These are phyloP conservation scores for Brachionus calyciflorus DNA, from an alignment of 1,140 invertebrate genomes.

Conservation along the genomic window DNA sequence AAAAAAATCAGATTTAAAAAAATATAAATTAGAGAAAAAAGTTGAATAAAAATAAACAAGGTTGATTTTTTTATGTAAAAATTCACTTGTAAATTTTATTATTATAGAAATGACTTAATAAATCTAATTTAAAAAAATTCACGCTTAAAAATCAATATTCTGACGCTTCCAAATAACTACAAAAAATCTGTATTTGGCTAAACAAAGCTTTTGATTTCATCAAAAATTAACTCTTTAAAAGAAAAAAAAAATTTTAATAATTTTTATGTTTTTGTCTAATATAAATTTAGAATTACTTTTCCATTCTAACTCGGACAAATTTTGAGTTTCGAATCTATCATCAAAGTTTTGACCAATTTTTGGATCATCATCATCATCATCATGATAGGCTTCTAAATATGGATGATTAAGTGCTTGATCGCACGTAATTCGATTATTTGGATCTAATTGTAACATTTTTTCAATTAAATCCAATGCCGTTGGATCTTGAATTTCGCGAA, in stretches of 20 bases:
- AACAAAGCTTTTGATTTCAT: slow-evolving; percentile 19
- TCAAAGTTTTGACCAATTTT: slow-evolving; percentile 52
- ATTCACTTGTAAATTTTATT: too few species aligned
- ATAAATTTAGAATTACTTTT: too few species aligned
- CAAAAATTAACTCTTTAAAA: background rate
- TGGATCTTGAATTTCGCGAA: slow-evolving; percentile 53
- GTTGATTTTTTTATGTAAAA: too few species aligned
- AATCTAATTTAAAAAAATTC: too few species aligned
- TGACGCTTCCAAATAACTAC: too few species aligned
- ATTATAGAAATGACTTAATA: too few species aligned
- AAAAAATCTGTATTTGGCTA: too few species aligned
- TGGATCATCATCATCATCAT: slow-evolving; percentile 77
- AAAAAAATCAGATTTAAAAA: too few species aligned
- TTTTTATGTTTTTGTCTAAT: too few species aligned
- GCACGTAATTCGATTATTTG: slow-evolving; percentile 91
- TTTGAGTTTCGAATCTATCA: background rate
- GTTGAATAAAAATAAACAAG: too few species aligned
- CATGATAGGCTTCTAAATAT: slow-evolving; percentile 94
- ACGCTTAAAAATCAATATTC: too few species aligned
- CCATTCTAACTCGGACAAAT: background rate
- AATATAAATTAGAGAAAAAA: too few species aligned
- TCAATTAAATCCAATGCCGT: slow-evolving; percentile 94
- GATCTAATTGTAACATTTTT: slow-evolving; percentile 97
- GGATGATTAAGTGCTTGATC: slow-evolving; percentile 95
- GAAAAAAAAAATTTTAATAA: background rate